Evolutionary conservation across 2,888 invertebrate genomes (phyloP), one percentile per base, ranked within the genome.

Genomic region (Apeira syringaria): DNA sequence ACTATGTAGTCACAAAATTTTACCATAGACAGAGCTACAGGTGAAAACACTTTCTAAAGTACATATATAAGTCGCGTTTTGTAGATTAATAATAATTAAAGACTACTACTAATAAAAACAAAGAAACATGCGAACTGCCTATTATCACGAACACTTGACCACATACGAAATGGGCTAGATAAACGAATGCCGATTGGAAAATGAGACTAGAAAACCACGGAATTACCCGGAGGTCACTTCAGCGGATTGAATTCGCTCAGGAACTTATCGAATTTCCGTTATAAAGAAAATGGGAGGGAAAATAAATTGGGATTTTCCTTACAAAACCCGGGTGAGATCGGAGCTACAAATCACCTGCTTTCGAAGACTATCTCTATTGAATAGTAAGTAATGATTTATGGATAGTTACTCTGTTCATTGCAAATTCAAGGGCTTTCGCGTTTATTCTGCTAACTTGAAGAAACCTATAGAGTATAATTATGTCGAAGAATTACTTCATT

Each of bases 191-290:
- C 40, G 31, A 37, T 37, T 9, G 31, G 20, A 33, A 31, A 37
- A 40, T 20, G 29, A 31, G 15, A 41, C 9, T 29, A 32, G 20
- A 27, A 22, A 26, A 37, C 31, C 41, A 22, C 33, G 10, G 15
- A 28, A 25, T 28, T 34, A 25, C 15, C 22, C 36, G 13, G 27
- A 38, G 42, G 45, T 33, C 42, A 32, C 38, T 39, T 31, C 27
- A 32, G 31, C 36, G 31, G 39, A 46, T 50, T 39, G 49, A 39
- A 45, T 38, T 38, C 38, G 35, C 41, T 18, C 17, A 32, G 18
- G 15, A 35, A 39, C 28, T 27, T 24, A 46, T 43, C 42, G 25
- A 34, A 43, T 50, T 40, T 40, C 42, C 27, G 28, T 39, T 39
- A 32, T 15, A 43, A 42, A 36, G 43, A 48, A 43, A 43, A 36